These are phyloP conservation scores for Amblyteles armatorius DNA, from an alignment of 2,888 invertebrate genomes.

Conservation along the genomic window DNA sequence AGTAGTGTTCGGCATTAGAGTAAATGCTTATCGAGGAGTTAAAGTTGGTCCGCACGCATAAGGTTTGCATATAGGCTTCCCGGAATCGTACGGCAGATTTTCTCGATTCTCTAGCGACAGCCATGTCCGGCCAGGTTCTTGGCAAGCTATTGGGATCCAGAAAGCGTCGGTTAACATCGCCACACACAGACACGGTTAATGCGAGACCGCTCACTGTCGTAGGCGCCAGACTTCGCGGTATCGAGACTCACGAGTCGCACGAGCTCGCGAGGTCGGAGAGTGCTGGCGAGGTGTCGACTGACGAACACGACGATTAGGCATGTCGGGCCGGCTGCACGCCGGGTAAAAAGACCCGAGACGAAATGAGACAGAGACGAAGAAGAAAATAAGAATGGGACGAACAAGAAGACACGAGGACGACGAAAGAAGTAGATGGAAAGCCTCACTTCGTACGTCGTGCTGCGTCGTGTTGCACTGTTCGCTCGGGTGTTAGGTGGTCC, in stretches of 20 bases:
- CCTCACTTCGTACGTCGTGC: slow-evolving; percentile 48
- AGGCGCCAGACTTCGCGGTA: slow-evolving; percentile 71
- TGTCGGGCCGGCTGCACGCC: slow-evolving; percentile 48
- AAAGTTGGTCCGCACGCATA: slow-evolving; percentile 5
- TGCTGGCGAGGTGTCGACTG: slow-evolving; percentile 71
- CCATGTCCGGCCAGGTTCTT: slow-evolving; percentile 62
- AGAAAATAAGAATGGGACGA: slow-evolving; percentile 47
- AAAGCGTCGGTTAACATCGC: slow-evolving; percentile 53
- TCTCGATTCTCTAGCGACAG: slow-evolving; percentile 64
- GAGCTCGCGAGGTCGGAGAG: slow-evolving; percentile 42
- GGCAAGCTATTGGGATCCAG: slow-evolving; percentile 61
- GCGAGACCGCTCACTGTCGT: slow-evolving; percentile 48
- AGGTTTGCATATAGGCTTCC: slow-evolving; percentile 42
- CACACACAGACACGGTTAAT: slow-evolving; percentile 33
- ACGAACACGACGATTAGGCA: slow-evolving; percentile 76
- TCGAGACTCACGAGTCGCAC: slow-evolving; percentile 59
- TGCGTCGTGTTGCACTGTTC: slow-evolving; percentile 11
- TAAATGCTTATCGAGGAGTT: slow-evolving; percentile 2
- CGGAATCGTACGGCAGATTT: slow-evolving; percentile 57
- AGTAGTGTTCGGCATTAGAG: not conserved
- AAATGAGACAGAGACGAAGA: slow-evolving; percentile 30
- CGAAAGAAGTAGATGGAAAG: slow-evolving; percentile 65
- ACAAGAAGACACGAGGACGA: slow-evolving; percentile 53
- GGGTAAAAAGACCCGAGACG: slow-evolving; percentile 19
- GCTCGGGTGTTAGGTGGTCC: slow-evolving; percentile 52